Evolutionary conservation across 2,797 vertebrate genomes (phyloP), one percentile per base, ranked within the genome.

Genomic region (Dipus sagitta): DNA sequence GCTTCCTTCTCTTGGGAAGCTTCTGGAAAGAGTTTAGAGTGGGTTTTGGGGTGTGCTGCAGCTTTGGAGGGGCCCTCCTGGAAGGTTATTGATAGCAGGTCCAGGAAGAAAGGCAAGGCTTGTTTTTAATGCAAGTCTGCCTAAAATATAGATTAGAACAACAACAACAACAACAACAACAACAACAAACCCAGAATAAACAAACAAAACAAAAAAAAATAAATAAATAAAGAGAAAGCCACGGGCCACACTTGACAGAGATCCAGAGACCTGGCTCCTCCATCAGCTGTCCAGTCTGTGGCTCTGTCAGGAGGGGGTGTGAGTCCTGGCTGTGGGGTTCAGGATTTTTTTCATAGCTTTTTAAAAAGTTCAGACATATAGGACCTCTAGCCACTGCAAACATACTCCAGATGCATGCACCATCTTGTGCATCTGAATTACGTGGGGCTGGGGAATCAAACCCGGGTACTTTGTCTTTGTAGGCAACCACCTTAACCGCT

Each of bases 241-340:
- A 0, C 2, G 1, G 64, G 67, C 60, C 62, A 7, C 28, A 0
- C 23, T 17, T 2, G n/a, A n/a, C 32, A 2, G 52, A 65, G 77
- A 34, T 0, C 67, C 54, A 76, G n/a, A 52, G 10, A 21, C 67
- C 42, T 20, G 62, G 24, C 9, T 21, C 13, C 21, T 24, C 15
- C 4, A n/a, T 78, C 3, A 23, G 42, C 58, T 62, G 34, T 9
- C 42, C 5, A 17, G 9, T 13, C 13, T 10, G 28, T 67, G 82
- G 54, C 47, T 28, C 26, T 12, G 13, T 21, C 4, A 3, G 72
- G 47, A 30, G 28, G 20, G 18, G 17, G 4, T n/a, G 10, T 52
- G 20, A 24, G 23, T 85, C 70, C 42, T 6, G 30, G 14, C 15
- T 58, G 12, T 58, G 54, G 54, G 54, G 54, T 58, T 58, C 54